These are phyloP conservation scores for Lomographa bimaculata DNA, from an alignment of 2,888 invertebrate species.

Conservation along the genomic window DNA sequence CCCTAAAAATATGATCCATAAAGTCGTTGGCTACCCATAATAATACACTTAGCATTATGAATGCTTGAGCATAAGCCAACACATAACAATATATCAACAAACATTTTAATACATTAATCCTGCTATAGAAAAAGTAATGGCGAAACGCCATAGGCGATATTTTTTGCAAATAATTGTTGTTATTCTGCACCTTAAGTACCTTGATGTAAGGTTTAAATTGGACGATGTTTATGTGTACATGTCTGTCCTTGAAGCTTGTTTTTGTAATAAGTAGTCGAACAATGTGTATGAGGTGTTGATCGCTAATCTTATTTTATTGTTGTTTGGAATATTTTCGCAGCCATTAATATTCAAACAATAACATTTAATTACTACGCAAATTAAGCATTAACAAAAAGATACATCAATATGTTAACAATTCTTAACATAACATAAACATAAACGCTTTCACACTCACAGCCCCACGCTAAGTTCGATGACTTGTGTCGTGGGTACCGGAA, in stretches of 20 bases:
- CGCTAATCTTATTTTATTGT: slow-evolving; percentile 10
- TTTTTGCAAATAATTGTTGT: slow-evolving; percentile 1
- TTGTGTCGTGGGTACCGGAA: too few relatives aligned
- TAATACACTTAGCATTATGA: slow-evolving; percentile 54
- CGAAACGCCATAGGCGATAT: slow-evolving; percentile 36
- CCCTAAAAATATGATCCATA: slow-evolving; percentile 19
- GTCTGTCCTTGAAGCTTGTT: slow-evolving; percentile 35
- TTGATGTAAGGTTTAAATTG: slow-evolving; percentile 9
- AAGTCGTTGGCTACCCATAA: slow-evolving; percentile 35
- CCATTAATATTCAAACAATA: too few relatives aligned
- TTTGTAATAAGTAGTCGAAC: slow-evolving; percentile 29
- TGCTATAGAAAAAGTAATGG: slow-evolving; percentile 46
- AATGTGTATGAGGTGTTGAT: slow-evolving; percentile 25
- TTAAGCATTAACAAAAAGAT: too few relatives aligned
- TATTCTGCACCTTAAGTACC: neutral
- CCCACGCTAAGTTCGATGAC: too few relatives aligned
- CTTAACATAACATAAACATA: too few relatives aligned
- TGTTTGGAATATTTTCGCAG: slow-evolving; percentile 10
- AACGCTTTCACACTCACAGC: too few relatives aligned
- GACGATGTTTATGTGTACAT: slow-evolving; percentile 3
- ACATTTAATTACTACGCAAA: too few relatives aligned
- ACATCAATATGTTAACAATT: too few relatives aligned
- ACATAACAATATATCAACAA: slow-evolving; percentile 46
- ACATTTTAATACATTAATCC: slow-evolving; percentile 66
- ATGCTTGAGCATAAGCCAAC: slow-evolving; percentile 63